A percentile compares a stretch with the other conserved stretches of the same genome.
Evolutionary conservation across 2,888 invertebrate species (phyloP).

Genomic region (Acrobasis repandana): DNA sequence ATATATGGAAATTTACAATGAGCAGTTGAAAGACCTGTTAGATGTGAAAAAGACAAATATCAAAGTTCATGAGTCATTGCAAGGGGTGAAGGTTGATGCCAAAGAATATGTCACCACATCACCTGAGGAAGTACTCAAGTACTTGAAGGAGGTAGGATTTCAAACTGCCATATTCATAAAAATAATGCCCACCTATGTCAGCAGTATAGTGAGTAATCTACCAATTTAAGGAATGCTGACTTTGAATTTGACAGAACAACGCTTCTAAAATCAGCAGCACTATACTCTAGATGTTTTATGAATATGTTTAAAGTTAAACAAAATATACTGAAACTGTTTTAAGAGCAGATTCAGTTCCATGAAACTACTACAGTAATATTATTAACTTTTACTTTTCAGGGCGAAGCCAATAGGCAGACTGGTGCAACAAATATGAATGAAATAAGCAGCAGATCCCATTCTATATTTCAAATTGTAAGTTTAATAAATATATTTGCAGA

Average conservation of each 20-base stretch:
- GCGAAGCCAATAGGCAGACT: conserved; percentile 87
- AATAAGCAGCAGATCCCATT: conserved; percentile 93
- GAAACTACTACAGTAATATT: conserved; percentile 7
- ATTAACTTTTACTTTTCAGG: conserved; percentile 56
- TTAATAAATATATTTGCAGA: neutral
- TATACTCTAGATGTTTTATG: too few species aligned
- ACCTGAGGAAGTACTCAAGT: conserved; percentile 83
- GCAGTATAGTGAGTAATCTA: neutral
- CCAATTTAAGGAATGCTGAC: too few species aligned
- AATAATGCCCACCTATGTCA: neutral
- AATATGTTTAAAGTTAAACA: too few species aligned
- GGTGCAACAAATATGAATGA: conserved; percentile 95
- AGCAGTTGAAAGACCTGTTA: conserved; percentile 90
- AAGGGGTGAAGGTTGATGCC: conserved; percentile 85
- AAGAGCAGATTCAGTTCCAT: neutral
- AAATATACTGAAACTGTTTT: too few species aligned
- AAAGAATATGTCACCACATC: conserved; percentile 85
- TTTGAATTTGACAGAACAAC: too few species aligned
- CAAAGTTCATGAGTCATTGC: conserved; percentile 84
- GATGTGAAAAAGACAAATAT: conserved; percentile 83
- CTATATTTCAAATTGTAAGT: conserved; percentile 93
- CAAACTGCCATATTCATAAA: conserved; percentile 1
- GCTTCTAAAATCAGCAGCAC: too few species aligned
- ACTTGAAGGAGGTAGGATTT: conserved; percentile 74
- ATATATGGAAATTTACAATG: conserved; percentile 95